phyloP scores from a whole-genome alignment of 2,113 vertebrate species.

The Aldabrachelys gigantea region DNA sequence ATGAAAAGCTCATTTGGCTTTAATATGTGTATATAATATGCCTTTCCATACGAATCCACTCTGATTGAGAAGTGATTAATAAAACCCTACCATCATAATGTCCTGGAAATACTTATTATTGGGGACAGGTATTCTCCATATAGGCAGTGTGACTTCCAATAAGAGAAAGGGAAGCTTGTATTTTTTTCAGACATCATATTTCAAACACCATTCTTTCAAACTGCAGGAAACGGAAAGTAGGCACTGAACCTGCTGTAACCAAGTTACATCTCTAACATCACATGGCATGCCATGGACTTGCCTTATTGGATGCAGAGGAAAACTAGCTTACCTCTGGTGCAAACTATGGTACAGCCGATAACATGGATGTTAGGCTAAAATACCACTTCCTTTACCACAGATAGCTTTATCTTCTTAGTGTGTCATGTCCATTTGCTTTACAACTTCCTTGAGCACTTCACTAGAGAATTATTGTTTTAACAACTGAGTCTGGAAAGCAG shows the following conservation, averaged over 20 bases:
- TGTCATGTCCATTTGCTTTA: not conserved
- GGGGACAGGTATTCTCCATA: not conserved
- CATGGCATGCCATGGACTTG: not conserved
- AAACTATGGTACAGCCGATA: not conserved
- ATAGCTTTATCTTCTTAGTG: not conserved
- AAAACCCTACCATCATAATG: rapidly evolving
- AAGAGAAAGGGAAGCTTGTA: not conserved
- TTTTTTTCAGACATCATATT: not conserved
- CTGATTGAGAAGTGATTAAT: not conserved
- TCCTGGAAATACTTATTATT: rapidly evolving
- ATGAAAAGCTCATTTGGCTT: not conserved
- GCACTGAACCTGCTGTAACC: not conserved
- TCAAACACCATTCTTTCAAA: not conserved
- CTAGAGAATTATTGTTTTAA: not conserved
- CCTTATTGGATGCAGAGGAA: not conserved
- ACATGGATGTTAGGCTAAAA: not conserved
- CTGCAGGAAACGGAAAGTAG: not conserved
- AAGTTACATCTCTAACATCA: not conserved
- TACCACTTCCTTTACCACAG: not conserved
- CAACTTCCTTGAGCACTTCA: not conserved
- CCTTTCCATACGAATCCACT: not conserved
- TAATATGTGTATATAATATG: not conserved
- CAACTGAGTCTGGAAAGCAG: not conserved
- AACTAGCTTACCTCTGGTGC: not conserved
- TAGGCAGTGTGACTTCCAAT: not conserved